Percentiles rank a stretch among this genome's conserved stretches.
These are phyloP conservation scores for Nothobranchius furzeri DNA, from an alignment of 2,113 vertebrate species.

Conservation along the genomic window DNA sequence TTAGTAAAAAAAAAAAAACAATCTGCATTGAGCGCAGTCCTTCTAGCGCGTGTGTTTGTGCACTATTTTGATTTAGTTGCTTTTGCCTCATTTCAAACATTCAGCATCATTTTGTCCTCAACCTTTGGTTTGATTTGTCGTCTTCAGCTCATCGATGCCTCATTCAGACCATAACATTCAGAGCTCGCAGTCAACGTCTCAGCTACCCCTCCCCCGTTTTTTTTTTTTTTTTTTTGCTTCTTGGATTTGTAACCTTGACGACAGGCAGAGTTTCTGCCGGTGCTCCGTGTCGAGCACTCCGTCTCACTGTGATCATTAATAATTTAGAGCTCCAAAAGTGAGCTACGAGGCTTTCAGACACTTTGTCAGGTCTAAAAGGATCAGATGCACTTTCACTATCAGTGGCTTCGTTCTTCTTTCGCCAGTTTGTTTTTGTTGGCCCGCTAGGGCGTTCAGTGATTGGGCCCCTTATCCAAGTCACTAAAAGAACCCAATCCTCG, in stretches of 20 bases:
- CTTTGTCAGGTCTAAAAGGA: conserved; percentile 68
- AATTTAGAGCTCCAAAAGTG: conserved; percentile 79
- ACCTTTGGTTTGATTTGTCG: conserved; percentile 66
- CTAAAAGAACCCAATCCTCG: conserved; percentile 8
- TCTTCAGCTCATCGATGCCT: conserved; percentile 69
- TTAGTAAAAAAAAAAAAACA: conserved; percentile 4
- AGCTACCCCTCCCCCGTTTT: conserved; percentile 18
- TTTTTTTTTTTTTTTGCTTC: conserved; percentile 39
- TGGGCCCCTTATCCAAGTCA: conserved; percentile 14
- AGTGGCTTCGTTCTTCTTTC: conserved; percentile 43
- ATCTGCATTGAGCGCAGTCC: conserved; percentile 5
- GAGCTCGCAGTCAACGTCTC: conserved; percentile 53
- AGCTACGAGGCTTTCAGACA: conserved; percentile 74
- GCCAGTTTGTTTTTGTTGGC: conserved; percentile 33
- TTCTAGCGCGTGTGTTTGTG: conserved; percentile 54
- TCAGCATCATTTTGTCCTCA: conserved; percentile 68
- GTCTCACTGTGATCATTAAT: conserved; percentile 79
- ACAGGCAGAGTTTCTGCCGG: conserved; percentile 75
- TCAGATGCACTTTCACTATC: conserved; percentile 55
- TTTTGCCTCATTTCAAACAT: conserved; percentile 69
- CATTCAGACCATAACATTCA: conserved; percentile 60
- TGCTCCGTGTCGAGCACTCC: conserved; percentile 71
- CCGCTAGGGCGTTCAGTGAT: conserved; percentile 11
- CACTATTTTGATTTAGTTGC: conserved; percentile 60
- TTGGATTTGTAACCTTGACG: conserved; percentile 82